phyloP scores from a whole-genome alignment of 1,140 invertebrate genomes.

The Dysdera silvatica region DNA sequence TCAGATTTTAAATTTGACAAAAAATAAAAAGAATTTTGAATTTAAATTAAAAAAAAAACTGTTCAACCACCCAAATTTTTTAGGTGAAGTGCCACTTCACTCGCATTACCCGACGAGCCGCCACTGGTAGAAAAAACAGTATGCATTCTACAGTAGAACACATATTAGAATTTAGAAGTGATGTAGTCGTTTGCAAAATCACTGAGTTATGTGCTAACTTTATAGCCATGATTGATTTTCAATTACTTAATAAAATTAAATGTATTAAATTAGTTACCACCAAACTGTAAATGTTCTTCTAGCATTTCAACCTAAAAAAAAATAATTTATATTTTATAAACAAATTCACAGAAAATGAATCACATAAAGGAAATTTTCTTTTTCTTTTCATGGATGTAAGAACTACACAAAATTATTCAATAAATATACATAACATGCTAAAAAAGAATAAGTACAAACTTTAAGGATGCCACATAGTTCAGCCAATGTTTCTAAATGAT shows the following conservation, averaged over 20 bases:
- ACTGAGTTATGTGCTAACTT: neutral
- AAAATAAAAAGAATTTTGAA: too few relatives aligned
- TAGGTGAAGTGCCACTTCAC: too few relatives aligned
- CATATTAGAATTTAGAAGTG: too few relatives aligned
- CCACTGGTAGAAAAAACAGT: too few relatives aligned
- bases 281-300: constrained; percentile 82
- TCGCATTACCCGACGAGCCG: too few relatives aligned
- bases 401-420: neutral
- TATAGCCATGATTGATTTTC: too few relatives aligned
- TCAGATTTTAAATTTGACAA: too few relatives aligned
- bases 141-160: too few relatives aligned
- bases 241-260: neutral
- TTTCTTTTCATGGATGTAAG: neutral
- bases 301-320: constrained; percentile 71
- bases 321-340: constrained; percentile 18
- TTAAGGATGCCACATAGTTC: constrained; percentile 90
- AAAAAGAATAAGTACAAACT: constrained; percentile 36
- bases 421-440: neutral
- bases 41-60: too few relatives aligned
- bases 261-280: constrained; percentile 53
- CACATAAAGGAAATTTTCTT: neutral
- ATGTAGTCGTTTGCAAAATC: too few relatives aligned
- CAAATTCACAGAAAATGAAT: constrained; percentile 34
- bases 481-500: constrained; percentile 92
- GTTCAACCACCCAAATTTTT: too few relatives aligned